Percentiles rank a stretch among this genome's conserved stretches.
Conservation (phyloP, 2,113 vertebrate species). For the Sporophila hypoxantha region DNA sequence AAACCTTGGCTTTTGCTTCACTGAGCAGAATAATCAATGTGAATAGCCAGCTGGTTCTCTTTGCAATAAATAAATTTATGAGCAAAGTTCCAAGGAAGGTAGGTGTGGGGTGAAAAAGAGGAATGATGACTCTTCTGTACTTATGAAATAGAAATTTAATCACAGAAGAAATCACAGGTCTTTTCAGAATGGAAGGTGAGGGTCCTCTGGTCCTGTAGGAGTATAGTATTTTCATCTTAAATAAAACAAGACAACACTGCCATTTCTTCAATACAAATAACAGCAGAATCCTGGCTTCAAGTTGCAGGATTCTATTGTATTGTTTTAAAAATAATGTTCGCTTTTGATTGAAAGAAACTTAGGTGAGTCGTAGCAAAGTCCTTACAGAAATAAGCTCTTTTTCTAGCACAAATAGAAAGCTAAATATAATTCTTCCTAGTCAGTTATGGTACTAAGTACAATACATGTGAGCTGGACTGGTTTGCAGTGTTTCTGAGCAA, state of each 20-base stretch:
- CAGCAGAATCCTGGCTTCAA: background rate
- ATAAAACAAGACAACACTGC: background rate
- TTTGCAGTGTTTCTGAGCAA: background rate
- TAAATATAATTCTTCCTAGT: background rate
- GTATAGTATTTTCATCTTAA: background rate
- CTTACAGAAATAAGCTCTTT: background rate
- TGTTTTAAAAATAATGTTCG: background rate
- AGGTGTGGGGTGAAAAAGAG: background rate
- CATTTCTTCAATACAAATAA: background rate
- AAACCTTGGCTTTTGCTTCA: constrained; percentile 3
- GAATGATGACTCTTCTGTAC: background rate
- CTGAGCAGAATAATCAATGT: background rate
- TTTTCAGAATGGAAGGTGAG: background rate
- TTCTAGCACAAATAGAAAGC: background rate
- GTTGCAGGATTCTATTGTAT: background rate
- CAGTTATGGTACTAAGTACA: background rate
- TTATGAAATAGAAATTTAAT: background rate
- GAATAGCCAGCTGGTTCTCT: background rate
- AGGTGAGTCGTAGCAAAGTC: background rate
- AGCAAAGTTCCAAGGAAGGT: background rate
- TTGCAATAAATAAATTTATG: background rate
- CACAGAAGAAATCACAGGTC: background rate
- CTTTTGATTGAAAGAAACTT: background rate
- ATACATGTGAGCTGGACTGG: background rate
- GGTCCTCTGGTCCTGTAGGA: background rate